Evolutionary conservation across 2,113 vertebrate genomes (phyloP).

Genomic region (Phyllostomus discolor): DNA sequence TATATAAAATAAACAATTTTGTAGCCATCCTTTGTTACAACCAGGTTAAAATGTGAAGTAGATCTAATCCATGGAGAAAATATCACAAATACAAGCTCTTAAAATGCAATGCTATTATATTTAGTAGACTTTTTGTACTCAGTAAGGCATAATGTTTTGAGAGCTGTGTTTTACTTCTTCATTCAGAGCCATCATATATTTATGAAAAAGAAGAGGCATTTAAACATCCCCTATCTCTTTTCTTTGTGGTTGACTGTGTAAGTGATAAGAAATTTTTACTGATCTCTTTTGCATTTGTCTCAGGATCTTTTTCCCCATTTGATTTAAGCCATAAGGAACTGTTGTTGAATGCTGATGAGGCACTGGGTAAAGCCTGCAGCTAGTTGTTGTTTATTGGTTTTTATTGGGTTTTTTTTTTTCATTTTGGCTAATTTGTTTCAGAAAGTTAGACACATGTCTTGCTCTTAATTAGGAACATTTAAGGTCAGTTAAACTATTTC

Average conservation of each 20-base stretch:
- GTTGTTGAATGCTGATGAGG: slow-evolving; percentile 45
- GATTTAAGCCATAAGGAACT: slow-evolving; percentile 34
- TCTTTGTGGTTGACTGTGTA: background rate
- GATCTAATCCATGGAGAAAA: background rate
- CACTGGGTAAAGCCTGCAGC: background rate
- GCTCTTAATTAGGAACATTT: slow-evolving; percentile 30
- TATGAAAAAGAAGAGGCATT: background rate
- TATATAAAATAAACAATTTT: background rate
- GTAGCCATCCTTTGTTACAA: background rate
- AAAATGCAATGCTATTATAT: background rate
- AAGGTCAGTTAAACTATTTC: slow-evolving; percentile 50
- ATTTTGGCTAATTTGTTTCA: slow-evolving; percentile 56
- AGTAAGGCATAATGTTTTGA: background rate
- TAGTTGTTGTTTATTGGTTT: background rate
- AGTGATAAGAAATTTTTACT: slow-evolving; percentile 3
- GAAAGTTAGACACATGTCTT: slow-evolving; percentile 36
- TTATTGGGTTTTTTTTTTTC: background rate
- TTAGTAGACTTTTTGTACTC: background rate
- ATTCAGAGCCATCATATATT: slow-evolving; percentile 1
- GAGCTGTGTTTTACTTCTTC: background rate
- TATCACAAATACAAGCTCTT: slow-evolving; percentile 36
- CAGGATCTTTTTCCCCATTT: slow-evolving; percentile 14
- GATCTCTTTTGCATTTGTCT: slow-evolving; percentile 22
- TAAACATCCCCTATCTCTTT: background rate
- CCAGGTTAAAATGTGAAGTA: slow-evolving; percentile 41